Evolutionary conservation across 2,113 vertebrate species (phyloP), one percentile per base, ranked within the genome.

Genomic region (Myotis yumanensis): DNA sequence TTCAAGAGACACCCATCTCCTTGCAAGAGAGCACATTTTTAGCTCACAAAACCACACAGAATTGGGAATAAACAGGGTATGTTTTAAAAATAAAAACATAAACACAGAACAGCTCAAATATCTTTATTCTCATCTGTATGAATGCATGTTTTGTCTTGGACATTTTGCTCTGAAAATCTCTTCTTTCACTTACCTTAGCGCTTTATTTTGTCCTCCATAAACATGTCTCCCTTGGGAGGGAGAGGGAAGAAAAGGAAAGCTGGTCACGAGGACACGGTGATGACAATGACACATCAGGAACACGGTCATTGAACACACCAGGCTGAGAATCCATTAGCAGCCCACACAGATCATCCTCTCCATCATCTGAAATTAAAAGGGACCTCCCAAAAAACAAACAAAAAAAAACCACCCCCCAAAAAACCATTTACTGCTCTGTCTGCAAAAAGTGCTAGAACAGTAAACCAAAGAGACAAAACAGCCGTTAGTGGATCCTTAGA

Each of bases 401-500:
- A 59, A 59, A 51, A 16, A 28, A 59, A 57, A 57, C 8, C 57
- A 28, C 59, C 25, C 11, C 46, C 46, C 1, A 46, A 46, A 46
- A 46, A 97, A 94, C 43, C 88, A 92, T 83, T 97, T 96, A 95
- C 86, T 97, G 97, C 97, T 97, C 97, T 97, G 97, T 97, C 97
- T 97, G 97, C 95, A 98, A 93, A 97, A 98, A 97, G 86, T 90
- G 93, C 95, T 76, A 57, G 92, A 96, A 97, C 25, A 48, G 97
- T 93, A 97, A 97, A 97, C 96, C 96, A 97, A 96, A 98, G 97
- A 93, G 96, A 96, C 93, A 96, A 97, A 97, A 96, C 91, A 96
- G 94, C 96, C 97, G 95, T 85, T 71, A 57, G 97, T 95, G 95
- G 89, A 86, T 97, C 96, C 95, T 96, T 96, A 91, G 95, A 95